A percentile compares a stretch with the other conserved stretches of the same genome.
Evolutionary conservation across 2,797 vertebrate genomes (phyloP).

Genomic region (Coracias cyanogaster): DNA sequence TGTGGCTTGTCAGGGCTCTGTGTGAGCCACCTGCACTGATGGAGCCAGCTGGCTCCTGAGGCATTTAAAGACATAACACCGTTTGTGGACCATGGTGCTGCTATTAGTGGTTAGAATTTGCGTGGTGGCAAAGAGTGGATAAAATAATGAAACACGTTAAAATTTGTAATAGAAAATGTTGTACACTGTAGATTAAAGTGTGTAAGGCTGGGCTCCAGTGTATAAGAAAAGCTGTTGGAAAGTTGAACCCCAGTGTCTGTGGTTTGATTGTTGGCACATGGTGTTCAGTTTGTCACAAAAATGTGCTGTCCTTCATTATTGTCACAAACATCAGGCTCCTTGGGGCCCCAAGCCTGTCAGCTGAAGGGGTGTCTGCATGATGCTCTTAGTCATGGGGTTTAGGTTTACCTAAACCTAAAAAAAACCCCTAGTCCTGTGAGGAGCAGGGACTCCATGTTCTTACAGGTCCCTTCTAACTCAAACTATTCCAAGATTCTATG

Average conservation of each 20-base stretch:
- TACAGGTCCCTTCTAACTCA: not conserved
- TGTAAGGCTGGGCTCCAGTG: fast-evolving
- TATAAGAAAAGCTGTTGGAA: not conserved
- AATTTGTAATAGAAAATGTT: not conserved
- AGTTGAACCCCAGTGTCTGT: not conserved
- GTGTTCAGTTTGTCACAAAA: not conserved
- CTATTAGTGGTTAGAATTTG: not conserved
- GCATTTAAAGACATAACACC: fast-evolving
- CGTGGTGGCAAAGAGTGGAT: not conserved
- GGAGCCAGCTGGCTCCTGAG: not conserved
- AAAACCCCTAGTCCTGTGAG: not conserved
- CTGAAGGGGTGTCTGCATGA: too few species aligned
- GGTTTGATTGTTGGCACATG: not conserved
- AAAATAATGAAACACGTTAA: not conserved
- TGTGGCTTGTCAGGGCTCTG: not conserved
- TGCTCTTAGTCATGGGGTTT: too few species aligned
- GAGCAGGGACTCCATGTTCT: not conserved
- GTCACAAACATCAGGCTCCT: not conserved
- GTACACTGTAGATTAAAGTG: fast-evolving
- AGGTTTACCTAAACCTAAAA: too few species aligned
- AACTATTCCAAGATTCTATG: not conserved
- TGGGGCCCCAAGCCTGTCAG: not conserved
- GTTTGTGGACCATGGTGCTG: not conserved
- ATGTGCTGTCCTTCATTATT: not conserved
- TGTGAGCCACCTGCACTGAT: not conserved